Base-by-base conservation (phyloP, 92 coral and sea anemone genomes). In the Porites evermanni region DNA sequence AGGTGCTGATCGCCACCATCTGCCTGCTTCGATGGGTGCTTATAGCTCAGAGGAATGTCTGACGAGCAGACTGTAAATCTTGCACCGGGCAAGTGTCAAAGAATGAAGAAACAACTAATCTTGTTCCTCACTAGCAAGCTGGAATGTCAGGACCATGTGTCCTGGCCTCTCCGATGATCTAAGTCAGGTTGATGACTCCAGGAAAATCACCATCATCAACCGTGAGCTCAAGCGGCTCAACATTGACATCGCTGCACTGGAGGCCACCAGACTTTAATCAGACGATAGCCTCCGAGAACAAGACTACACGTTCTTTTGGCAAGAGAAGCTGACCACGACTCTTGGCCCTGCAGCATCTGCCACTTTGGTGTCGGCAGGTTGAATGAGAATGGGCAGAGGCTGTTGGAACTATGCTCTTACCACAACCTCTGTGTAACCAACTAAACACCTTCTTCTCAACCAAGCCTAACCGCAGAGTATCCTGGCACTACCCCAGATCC, bases 11-110 rank as follows among this genome's bases (percentile, higher is more conserved):
- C 90, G 71, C 84, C 85, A 83, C 87, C 79, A 59, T 75, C 82
- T 77, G 87, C 89, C 87, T 86, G 85, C 93, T 64, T 73, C 89
- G 56, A 24, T 83, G 90, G 92, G 89, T 90, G 93, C 88, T 13
- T 89, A 80, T 75, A 53, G 81, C 67, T 78, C 38, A 77, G 89
- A 44, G 9, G 59, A 17, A 21, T 21, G 47, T 16, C 80, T 66
- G 47, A 38, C 47, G 6, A 38, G 47, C 47, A 38, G 47, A 38
- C 47, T 38, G 47, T 38, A 38, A 38, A 38, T 38, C 47, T 38
- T 38, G 47, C 6, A 38, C 47, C 47, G 4, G 47, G 47, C 47
- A 38, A 38, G 0, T 7, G 6, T 38, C 47, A 38, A 38, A 38
- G 47, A 38, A 38, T 38, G 47, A 0, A 38, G 47, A 38, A 38